Conservation (phyloP, 2,113 vertebrate genomes). For the Merops nubicus region DNA sequence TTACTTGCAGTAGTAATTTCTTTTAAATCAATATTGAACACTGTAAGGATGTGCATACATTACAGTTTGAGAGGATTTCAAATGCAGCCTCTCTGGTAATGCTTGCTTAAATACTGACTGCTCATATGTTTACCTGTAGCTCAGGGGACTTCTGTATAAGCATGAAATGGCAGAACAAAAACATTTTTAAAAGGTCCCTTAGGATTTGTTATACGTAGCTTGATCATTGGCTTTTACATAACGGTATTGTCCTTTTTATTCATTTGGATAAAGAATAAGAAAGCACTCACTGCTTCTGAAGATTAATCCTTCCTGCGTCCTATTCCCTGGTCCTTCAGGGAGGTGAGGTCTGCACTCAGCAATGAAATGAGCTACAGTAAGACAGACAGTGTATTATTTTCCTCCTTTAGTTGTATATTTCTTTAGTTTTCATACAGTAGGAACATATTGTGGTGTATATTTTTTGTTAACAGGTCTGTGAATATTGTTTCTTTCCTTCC, state of each 20-base stretch:
- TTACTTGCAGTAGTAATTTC: conserved; percentile 28
- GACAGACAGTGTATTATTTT: not conserved
- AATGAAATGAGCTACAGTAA: not conserved
- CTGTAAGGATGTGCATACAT: conserved; percentile 12
- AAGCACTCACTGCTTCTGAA: not conserved
- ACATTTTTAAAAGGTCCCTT: not conserved
- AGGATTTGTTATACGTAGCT: not conserved
- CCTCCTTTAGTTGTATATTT: not conserved
- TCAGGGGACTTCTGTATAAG: not conserved
- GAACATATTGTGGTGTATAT: not conserved
- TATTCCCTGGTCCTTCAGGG: not conserved
- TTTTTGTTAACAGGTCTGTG: not conserved
- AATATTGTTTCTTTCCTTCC: not conserved
- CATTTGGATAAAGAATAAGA: not conserved
- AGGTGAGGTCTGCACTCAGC: not conserved
- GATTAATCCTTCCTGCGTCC: not conserved
- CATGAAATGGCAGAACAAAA: not conserved
- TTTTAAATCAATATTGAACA: conserved; percentile 51
- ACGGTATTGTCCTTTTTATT: not conserved
- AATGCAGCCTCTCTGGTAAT: not conserved
- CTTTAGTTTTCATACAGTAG: not conserved
- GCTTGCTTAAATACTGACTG: conserved; percentile 31
- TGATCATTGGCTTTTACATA: not conserved
- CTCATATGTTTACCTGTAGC: not conserved
- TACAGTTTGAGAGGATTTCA: conserved; percentile 21